Conservation (phyloP, 2,113 vertebrate genomes). For the Zapus hudsonius region DNA sequence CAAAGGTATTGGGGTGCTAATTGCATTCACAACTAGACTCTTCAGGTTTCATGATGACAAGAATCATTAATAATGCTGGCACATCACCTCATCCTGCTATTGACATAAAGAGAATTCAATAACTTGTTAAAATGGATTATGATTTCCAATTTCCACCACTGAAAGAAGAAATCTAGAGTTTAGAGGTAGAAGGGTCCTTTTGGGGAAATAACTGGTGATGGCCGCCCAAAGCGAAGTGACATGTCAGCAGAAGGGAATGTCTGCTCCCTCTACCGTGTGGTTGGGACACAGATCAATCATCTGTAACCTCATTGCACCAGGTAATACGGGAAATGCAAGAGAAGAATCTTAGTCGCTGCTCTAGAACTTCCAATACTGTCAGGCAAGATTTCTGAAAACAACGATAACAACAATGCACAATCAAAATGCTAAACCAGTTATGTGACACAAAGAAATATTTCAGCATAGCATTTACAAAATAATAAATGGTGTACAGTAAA, state of each 20-base stretch:
- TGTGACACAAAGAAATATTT: not conserved
- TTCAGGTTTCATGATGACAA: not conserved
- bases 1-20: not conserved
- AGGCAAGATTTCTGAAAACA: conserved; percentile 33
- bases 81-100: not conserved
- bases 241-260: not conserved
- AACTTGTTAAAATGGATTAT: not conserved
- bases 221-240: not conserved
- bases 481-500: not conserved
- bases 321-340: not conserved
- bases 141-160: conserved; percentile 21
- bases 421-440: not conserved
- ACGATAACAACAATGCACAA: not conserved
- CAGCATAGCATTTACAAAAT: not conserved
- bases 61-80: not conserved
- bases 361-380: conserved; percentile 19
- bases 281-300: not conserved
- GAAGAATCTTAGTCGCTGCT: not conserved
- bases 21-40: not conserved
- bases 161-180: conserved; percentile 18
- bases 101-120: not conserved
- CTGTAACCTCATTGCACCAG: not conserved
- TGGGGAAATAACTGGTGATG: not conserved
- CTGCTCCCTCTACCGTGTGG: not conserved
- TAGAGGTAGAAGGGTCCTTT: not conserved